Evolutionary conservation across 2,797 vertebrate genomes (phyloP), one percentile per base, ranked within the genome.

Genomic region (Bovichtus diacanthus): DNA sequence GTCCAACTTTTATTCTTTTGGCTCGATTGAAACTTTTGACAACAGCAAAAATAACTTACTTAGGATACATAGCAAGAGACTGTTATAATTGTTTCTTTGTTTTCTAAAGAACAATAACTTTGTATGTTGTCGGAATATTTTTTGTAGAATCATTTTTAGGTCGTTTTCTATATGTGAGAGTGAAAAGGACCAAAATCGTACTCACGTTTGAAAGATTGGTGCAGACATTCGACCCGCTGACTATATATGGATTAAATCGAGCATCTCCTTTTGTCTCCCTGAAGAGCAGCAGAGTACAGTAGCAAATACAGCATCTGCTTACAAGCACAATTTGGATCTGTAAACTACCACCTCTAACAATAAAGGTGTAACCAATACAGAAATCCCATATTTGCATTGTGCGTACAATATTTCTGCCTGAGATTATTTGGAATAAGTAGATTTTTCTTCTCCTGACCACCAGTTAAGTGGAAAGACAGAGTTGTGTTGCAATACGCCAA

Each of bases 31-130:
- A 90, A 94, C 85, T 87, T 91, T 91, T 91, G 88, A 92, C 81
- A 84, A 85, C 90, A 92, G 89, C 91, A 93, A 92, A 92, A 92
- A 94, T 88, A 89, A 86, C 78, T 65, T 84, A 72, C 56, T 77
- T 90, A 90, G 83, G 69, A 78, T 73, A 92, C 69, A 82, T 94
- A 93, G 90, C 90, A 84, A 94, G 88, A 95, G 95, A 96, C 95
- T 96, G 95, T 95, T 95, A 95, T 86, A 92, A 92, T 87, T 94
- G 91, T 92, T 93, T 93, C 83, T 91, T 94, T 93, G 88, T 94
- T 94, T 95, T 95, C 87, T 95, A 93, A 94, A 93, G 88, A 94
- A 92, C 88, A 94, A 92, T 90, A 93, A 93, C 92, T 93, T 95
- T 95, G 81, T 95, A 95, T 94, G 93, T 92, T 79, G 89, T 95